Evolutionary conservation across 2,113 vertebrate genomes (phyloP).

Genomic region (Sterna hirundo): DNA sequence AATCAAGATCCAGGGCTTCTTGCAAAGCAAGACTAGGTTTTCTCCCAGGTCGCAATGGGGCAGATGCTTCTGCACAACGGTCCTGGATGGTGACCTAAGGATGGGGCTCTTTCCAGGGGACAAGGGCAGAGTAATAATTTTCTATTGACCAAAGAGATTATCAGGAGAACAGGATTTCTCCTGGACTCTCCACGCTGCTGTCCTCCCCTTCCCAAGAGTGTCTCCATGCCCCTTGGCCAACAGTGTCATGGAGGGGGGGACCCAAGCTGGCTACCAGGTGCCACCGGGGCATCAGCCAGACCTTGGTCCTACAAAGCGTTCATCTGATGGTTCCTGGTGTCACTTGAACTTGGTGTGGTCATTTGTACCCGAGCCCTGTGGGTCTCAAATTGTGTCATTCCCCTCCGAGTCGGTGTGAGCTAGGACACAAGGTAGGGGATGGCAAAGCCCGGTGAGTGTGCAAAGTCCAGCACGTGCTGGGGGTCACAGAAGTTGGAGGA

Average conservation of each 20-base stretch:
- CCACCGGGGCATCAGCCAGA: neutral
- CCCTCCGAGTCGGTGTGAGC: rapidly evolving
- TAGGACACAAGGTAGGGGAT: neutral
- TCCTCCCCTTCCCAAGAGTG: neutral
- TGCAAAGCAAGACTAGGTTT: neutral
- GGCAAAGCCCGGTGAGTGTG: neutral
- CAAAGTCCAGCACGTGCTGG: rapidly evolving
- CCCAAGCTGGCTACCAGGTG: rapidly evolving
- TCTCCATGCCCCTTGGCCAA: neutral
- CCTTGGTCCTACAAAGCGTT: neutral
- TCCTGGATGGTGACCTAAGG: neutral
- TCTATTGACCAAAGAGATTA: neutral
- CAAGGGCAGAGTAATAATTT: neutral
- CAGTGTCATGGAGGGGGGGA: rapidly evolving
- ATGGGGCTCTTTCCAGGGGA: neutral
- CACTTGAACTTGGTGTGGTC: neutral
- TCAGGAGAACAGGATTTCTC: neutral
- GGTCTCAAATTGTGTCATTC: neutral
- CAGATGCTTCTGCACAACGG: rapidly evolving
- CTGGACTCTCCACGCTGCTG: neutral
- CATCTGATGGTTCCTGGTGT: neutral
- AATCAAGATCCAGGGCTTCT: neutral
- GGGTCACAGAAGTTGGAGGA: neutral
- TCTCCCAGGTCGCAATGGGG: neutral
- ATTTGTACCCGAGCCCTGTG: neutral